Base-by-base conservation (phyloP, 1,140 invertebrate species). In the Hylaeus anthracinus region DNA sequence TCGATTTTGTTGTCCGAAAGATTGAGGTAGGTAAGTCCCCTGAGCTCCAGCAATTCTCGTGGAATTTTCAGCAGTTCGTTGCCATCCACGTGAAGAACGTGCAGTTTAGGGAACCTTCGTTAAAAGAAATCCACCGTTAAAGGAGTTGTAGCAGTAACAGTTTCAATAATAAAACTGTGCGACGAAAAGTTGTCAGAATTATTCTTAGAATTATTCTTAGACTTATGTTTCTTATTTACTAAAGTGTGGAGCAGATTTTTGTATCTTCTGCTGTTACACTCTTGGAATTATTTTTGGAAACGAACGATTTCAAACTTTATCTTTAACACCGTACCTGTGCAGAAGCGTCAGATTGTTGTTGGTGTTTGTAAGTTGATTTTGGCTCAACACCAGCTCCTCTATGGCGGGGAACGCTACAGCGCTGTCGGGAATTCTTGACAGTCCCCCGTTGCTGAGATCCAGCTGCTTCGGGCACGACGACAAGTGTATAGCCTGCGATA, bases 1-100 rank as follows among this genome's bases (percentile, higher is more conserved):
- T 93, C 89, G 58, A 97, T 94, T 81, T 94, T 94, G 88, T 97
- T 97, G 89, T 96, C 95, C 53, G 96, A 95, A n/a, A 97, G 90
- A 90, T 97, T 95, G 65, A 97, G 94, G 60, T 94, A 94, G n/a
- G 94, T 95, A 63, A 96, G 90, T 1, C 94, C 90, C 2, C 90
- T 91, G 43, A 96, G 90, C 64, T 94, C 91, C 84, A 96, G 92
- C 55, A 96, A 91, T 82, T 95, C 95, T 12, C 89, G 88, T 0
- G 96, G 96, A 74, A 96, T 90, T 5, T 90, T 87, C 55, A 92
- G 91, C 51, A 97, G 94, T 64, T 94, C 92, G 86, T 96, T 96
- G 51, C 93, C 92, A 41, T 95, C 92, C 86, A 96, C 91, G 74
- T 94, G 94, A 56, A 96, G 90, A 43, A 94, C 92, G 66, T 94